Percentiles rank a stretch among this genome's conserved stretches.
Evolutionary conservation across 2,888 invertebrate genomes (phyloP).

Genomic region (Troides helena): DNA sequence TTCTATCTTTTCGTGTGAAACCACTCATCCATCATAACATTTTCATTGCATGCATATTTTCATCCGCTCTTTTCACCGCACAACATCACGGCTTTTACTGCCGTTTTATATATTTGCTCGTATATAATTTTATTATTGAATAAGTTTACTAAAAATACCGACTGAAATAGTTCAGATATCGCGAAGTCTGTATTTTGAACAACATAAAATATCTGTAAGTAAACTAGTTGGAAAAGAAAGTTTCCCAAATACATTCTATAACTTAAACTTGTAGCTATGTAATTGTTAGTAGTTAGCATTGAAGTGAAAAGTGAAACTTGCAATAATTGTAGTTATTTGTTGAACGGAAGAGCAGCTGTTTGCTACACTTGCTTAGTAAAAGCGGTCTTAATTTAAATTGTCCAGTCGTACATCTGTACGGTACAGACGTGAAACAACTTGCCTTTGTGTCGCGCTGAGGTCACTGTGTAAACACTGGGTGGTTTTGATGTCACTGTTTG

Average conservation of each 20-base stretch:
- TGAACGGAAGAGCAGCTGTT: slow-evolving; percentile 13
- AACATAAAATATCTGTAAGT: too few species aligned
- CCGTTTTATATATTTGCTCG: too few species aligned
- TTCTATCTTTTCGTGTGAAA: too few species aligned
- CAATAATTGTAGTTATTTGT: slow-evolving; percentile 5
- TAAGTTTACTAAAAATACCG: too few species aligned
- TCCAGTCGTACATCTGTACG: slow-evolving; percentile 9
- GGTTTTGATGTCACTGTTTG: slow-evolving; percentile 23
- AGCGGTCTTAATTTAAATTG: slow-evolving; percentile 28
- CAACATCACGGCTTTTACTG: too few species aligned
- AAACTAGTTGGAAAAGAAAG: not conserved
- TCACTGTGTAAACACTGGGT: slow-evolving; percentile 24
- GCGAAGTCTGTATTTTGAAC: too few species aligned
- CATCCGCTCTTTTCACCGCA: too few species aligned
- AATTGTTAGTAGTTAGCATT: not conserved
- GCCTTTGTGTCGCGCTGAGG: slow-evolving; percentile 26
- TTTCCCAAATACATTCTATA: not conserved
- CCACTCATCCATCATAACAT: too few species aligned
- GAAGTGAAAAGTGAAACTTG: not conserved
- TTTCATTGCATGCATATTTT: too few species aligned
- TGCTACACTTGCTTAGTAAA: slow-evolving; percentile 12
- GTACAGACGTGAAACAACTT: slow-evolving; percentile 24
- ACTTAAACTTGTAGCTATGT: not conserved
- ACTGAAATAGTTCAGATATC: too few species aligned
- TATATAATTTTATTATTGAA: too few species aligned